Conservation (phyloP, 2,797 vertebrate genomes). For the Discoglossus pictus region DNA sequence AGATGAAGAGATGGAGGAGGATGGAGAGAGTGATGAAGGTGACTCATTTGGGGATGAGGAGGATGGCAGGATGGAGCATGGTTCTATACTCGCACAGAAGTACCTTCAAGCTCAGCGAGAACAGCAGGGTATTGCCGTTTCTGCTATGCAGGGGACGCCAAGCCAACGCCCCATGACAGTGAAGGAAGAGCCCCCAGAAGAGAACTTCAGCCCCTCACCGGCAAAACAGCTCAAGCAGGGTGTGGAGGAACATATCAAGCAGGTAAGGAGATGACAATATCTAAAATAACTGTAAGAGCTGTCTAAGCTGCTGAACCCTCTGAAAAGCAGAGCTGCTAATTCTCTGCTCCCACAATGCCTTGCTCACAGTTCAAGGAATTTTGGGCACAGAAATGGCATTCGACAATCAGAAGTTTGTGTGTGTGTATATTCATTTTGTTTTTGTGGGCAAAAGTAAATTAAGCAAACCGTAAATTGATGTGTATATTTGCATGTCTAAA, state of each 20-base stretch:
- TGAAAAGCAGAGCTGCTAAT: too few species aligned
- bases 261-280: too few species aligned
- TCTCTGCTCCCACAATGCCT: too few species aligned
- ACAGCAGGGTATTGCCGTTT: constrained; percentile 68
- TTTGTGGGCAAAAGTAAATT: too few species aligned
- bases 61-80: constrained; percentile 52
- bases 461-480: too few species aligned
- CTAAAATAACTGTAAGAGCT: too few species aligned
- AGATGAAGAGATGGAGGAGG: constrained; percentile 60
- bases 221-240: constrained; percentile 78
- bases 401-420: too few species aligned
- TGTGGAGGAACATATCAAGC: constrained; percentile 82
- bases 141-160: constrained; percentile 23
- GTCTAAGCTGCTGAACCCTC: too few species aligned
- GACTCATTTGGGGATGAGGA: constrained; percentile 74
- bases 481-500: too few species aligned
- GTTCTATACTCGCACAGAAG: constrained; percentile 58
- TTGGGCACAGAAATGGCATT: too few species aligned
- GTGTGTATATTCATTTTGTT: too few species aligned
- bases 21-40: constrained; percentile 61
- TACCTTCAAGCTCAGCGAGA: constrained; percentile 64
- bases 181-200: constrained; percentile 44
- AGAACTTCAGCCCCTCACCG: constrained; percentile 54
- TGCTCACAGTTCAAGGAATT: too few species aligned
- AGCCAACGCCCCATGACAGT: constrained; percentile 22